These are phyloP conservation scores for Pycnonotus jocosus DNA, from an alignment of 2,113 vertebrate genomes.

Conservation along the genomic window DNA sequence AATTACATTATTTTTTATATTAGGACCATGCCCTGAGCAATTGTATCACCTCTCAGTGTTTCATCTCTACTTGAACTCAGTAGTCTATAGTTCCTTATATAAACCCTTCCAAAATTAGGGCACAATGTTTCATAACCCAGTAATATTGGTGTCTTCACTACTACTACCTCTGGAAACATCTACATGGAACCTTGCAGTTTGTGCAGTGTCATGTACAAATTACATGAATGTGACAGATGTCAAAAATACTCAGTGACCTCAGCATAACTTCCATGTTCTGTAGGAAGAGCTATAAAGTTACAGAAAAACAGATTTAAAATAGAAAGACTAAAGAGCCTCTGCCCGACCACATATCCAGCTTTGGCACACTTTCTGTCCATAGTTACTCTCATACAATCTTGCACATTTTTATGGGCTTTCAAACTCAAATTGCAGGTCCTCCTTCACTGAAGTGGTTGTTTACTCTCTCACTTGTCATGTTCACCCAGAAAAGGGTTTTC, in stretches of 20 bases:
- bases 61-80: not conserved
- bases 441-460: not conserved
- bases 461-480: not conserved
- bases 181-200: not conserved
- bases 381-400: not conserved
- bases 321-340: not conserved
- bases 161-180: not conserved
- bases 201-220: not conserved
- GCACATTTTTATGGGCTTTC: not conserved
- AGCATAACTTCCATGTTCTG: not conserved
- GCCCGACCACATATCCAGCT: not conserved
- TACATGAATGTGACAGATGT: not conserved
- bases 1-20: not conserved
- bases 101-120: not conserved
- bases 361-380: not conserved
- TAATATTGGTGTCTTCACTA: not conserved
- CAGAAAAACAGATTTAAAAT: not conserved
- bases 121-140: not conserved
- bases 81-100: not conserved
- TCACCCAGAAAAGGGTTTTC: not conserved
- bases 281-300: not conserved
- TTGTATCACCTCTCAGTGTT: not conserved
- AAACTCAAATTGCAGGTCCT: not conserved
- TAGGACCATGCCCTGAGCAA: not conserved
- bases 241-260: not conserved